Evolutionary conservation across 92 coral and sea anemone genomes (phyloP).

Genomic region (Meandrina meandrites): DNA sequence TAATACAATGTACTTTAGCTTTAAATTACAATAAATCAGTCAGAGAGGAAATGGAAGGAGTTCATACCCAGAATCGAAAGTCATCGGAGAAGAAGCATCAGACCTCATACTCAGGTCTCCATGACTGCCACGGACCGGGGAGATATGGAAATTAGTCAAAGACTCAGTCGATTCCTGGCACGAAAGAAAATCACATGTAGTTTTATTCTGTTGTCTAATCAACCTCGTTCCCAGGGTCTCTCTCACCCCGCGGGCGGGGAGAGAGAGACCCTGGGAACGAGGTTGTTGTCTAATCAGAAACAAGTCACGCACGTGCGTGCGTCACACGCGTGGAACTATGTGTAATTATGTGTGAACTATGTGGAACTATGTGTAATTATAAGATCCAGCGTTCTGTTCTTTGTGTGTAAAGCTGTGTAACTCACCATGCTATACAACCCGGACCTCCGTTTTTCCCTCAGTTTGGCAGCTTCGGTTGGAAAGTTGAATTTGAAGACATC

Average conservation of each 20-base stretch:
- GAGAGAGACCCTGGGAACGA: no score
- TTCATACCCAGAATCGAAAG: constrained; percentile 92
- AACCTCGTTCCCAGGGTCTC: no score
- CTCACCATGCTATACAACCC: constrained; percentile 60
- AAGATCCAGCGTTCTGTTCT: neutral
- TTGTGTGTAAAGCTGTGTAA: neutral
- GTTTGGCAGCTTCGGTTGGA: constrained; percentile 93
- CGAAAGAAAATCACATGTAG: neutral
- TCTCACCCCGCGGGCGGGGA: no score
- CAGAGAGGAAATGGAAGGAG: neutral
- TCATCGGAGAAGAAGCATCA: constrained; percentile 82
- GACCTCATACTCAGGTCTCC: constrained; percentile 85
- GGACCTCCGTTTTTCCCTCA: constrained; percentile 87
- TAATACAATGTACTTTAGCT: neutral
- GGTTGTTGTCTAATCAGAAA: neutral
- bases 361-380: neutral
- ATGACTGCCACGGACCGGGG: constrained; percentile 82
- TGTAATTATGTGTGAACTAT: neutral
- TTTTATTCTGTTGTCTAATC: neutral
- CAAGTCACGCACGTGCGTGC: neutral
- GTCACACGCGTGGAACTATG: neutral
- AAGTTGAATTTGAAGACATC: constrained; percentile 94
- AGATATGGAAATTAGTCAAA: constrained; percentile 62
- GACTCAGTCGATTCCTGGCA: constrained; percentile 84
- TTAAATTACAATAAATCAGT: neutral